These are phyloP conservation scores for Clarias platycephalus DNA, from an alignment of 2,797 vertebrate species.

Conservation along the genomic window DNA sequence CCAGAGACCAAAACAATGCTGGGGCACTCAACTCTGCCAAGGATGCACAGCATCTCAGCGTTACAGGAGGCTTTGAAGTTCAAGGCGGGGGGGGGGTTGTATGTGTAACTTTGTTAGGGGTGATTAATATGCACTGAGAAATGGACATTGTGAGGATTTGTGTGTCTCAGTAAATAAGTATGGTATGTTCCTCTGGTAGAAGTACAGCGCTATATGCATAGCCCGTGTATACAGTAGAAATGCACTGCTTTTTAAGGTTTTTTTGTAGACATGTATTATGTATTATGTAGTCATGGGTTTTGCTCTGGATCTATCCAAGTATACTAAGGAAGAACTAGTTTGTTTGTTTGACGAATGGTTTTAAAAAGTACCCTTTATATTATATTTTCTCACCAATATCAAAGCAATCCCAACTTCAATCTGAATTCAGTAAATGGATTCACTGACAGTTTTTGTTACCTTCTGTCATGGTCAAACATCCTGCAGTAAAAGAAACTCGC, in stretches of 20 bases:
- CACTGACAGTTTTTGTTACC: background rate
- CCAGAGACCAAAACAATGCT: slow-evolving; percentile 28
- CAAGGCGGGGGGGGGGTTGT: background rate
- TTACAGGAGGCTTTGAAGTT: background rate
- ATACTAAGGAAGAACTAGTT: no score
- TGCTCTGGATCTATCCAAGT: background rate
- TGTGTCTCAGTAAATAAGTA: background rate
- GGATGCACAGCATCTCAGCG: background rate
- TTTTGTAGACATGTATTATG: no score
- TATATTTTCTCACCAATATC: background rate
- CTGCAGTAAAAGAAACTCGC: background rate
- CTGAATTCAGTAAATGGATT: background rate
- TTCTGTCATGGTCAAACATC: background rate
- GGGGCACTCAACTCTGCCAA: background rate
- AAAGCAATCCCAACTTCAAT: background rate
- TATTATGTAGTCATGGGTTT: background rate
- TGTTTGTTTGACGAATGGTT: no score
- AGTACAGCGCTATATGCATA: background rate
- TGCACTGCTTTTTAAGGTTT: background rate
- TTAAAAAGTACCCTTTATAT: background rate
- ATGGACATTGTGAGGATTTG: background rate
- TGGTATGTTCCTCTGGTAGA: background rate
- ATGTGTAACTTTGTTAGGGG: background rate
- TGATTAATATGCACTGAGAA: background rate
- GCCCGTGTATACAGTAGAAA: background rate